These are phyloP conservation scores for Leptinotarsa peninsularis DNA, from an alignment of 2,888 invertebrate genomes.

Conservation along the genomic window DNA sequence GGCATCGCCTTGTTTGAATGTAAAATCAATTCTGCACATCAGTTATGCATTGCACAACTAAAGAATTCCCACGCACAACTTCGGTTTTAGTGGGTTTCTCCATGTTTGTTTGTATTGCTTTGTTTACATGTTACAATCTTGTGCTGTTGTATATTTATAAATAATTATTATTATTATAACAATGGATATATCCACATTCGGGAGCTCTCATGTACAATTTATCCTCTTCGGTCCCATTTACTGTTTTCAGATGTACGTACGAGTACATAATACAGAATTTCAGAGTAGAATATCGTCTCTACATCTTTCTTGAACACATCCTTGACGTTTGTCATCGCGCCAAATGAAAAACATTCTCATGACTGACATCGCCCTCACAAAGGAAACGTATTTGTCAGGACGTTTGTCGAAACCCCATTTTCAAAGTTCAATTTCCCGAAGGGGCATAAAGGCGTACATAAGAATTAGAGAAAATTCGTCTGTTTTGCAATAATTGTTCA, in stretches of 20 bases:
- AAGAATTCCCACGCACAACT: too few relatives aligned
- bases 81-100: too few relatives aligned
- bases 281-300: background rate
- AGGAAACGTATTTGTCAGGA: background rate
- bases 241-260: background rate
- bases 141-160: too few relatives aligned
- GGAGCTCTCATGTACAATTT: background rate
- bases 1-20: too few relatives aligned
- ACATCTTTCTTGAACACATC: background rate
- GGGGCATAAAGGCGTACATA: background rate
- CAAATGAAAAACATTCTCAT: conserved; percentile 9
- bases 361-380: background rate
- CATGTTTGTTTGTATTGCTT: too few relatives aligned
- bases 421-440: background rate
- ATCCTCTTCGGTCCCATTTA: background rate
- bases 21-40: too few relatives aligned
- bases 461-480: background rate
- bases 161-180: background rate
- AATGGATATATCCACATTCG: background rate
- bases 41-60: too few relatives aligned
- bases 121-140: too few relatives aligned
- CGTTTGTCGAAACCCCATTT: conserved; percentile 2
- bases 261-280: background rate
- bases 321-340: background rate
- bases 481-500: background rate